Evolutionary conservation across 2,888 invertebrate species (phyloP).

Genomic region (Erebia ligea): DNA sequence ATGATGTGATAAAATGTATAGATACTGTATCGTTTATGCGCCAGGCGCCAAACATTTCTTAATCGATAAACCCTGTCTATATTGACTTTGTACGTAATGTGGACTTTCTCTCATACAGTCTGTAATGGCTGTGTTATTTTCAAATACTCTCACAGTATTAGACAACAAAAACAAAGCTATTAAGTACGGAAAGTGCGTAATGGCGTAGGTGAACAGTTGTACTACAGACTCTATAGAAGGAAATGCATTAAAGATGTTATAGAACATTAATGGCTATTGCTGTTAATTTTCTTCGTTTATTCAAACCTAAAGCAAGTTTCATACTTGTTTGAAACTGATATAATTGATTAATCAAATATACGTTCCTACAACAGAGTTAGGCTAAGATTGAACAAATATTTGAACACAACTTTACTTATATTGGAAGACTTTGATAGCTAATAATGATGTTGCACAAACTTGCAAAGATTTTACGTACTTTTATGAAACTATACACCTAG

Average conservation of each 20-base stretch:
- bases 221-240: slow-evolving; percentile 26
- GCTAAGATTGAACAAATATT: background rate
- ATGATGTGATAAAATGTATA: slow-evolving; percentile 4
- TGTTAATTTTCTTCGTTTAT: slow-evolving; percentile 20
- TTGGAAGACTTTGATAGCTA: no score
- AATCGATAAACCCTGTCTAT: slow-evolving; percentile 16
- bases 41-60: slow-evolving; percentile 14
- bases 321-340: background rate
- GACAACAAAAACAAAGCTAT: slow-evolving; percentile 52
- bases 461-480: no score
- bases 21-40: slow-evolving; percentile 3
- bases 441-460: no score
- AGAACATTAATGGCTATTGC: slow-evolving; percentile 24
- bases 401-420: no score
- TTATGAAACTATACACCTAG: no score
- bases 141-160: slow-evolving; percentile 46
- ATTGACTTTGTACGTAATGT: slow-evolving; percentile 28
- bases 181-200: slow-evolving; percentile 48
- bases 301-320: no score
- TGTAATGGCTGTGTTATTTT: slow-evolving; percentile 43
- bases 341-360: background rate
- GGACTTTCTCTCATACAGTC: slow-evolving; percentile 43
- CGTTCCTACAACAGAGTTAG: no score
- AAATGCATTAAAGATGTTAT: slow-evolving; percentile 32
- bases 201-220: slow-evolving; percentile 43